Percentiles rank a stretch among this genome's conserved stretches.
Evolutionary conservation across 1,140 invertebrate species (phyloP).

Genomic region (Aphelinus certus): DNA sequence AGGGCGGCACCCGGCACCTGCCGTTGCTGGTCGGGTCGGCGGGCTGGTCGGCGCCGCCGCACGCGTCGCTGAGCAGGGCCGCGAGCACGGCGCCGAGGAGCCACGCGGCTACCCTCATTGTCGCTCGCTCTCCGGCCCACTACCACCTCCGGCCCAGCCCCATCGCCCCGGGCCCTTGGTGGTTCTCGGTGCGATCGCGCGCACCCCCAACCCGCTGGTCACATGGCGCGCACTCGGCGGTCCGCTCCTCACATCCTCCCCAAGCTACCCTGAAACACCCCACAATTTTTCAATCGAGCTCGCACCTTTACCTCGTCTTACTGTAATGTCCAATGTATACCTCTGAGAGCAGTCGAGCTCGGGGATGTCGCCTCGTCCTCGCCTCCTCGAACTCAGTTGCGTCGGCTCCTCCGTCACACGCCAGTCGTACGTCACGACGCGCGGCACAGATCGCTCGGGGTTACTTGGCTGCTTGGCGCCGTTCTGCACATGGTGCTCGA

Average conservation of each 20-base stretch:
- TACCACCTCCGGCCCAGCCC: constrained; percentile 38
- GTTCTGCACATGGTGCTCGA: neutral
- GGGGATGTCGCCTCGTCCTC: no score
- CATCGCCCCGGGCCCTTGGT: neutral
- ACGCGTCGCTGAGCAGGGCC: constrained; percentile 56
- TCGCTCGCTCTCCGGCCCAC: constrained; percentile 38
- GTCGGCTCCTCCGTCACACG: no score
- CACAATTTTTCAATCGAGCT: no score
- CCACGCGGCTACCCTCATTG: constrained; percentile 56
- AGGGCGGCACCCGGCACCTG: constrained; percentile 67
- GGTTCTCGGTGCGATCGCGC: no score
- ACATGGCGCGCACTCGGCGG: no score
- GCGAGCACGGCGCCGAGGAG: constrained; percentile 59
- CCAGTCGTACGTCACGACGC: neutral
- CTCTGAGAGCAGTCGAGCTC: no score
- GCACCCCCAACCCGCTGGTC: no score
- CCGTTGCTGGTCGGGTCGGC: constrained; percentile 54
- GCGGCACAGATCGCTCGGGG: constrained; percentile 12
- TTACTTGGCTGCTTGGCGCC: neutral
- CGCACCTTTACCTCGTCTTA: no score
- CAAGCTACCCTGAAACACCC: no score
- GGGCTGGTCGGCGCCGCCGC: constrained; percentile 33
- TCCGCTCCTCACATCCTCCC: no score
- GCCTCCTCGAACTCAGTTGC: no score
- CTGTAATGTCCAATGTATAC: no score